Conservation (phyloP, 1,140 invertebrate species). For the Pentalonia nigronervosa region DNA sequence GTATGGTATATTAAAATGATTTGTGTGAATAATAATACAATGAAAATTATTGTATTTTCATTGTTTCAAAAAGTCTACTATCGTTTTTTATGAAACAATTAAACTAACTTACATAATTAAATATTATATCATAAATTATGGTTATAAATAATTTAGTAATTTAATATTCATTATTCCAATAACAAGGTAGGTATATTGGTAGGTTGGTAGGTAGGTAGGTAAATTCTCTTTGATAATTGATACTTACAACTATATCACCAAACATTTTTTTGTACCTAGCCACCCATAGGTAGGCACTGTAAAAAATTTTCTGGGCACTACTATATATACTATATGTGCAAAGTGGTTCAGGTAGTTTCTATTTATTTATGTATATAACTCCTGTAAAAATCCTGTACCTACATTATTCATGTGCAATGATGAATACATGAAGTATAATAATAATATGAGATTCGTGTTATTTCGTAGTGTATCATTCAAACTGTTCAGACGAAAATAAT, state of each 20-base stretch:
- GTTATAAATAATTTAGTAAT: constrained; percentile 2
- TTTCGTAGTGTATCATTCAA: not conserved
- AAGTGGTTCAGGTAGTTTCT: not conserved
- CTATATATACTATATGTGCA: not conserved
- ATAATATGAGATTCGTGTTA: not conserved
- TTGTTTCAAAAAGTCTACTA: not conserved
- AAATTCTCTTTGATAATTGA: not conserved
- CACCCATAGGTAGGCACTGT: not conserved
- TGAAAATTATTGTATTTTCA: not conserved
- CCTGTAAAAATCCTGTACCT: not conserved
- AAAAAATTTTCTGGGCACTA: not conserved
- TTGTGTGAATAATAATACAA: not conserved
- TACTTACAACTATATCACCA: not conserved
- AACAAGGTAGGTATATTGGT: too few species aligned
- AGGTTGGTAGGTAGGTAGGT: not conserved
- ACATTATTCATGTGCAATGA: not conserved
- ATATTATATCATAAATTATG: not conserved
- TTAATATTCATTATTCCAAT: not conserved
- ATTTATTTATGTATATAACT: not conserved
- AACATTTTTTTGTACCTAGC: not conserved
- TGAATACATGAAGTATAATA: not conserved
- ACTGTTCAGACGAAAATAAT: not conserved
- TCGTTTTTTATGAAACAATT: not conserved
- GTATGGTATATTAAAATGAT: not conserved
- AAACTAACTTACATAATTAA: not conserved